Base-by-base conservation (phyloP, 37 sponge, comb jelly and placozoan genomes). In the Amphimedon queenslandica region DNA sequence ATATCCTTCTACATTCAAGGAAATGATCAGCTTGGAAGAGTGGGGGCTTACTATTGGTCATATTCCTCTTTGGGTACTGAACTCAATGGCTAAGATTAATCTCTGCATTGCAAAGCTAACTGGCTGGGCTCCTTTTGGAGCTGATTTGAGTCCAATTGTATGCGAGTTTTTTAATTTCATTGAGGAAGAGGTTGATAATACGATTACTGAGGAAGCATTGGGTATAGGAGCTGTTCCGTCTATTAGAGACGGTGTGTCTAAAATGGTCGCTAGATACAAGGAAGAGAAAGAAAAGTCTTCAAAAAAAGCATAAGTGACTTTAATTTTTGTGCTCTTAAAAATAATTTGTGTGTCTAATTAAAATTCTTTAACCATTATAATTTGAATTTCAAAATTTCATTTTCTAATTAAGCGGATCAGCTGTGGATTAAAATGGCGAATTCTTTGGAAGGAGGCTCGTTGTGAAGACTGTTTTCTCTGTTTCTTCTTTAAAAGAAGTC, bases 61-160 rank as follows among this genome's bases (percentile, higher is more conserved):
- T 2, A 40, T 42, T 33, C 58, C 79, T 35, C 3, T 42, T 10
- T 73, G 73, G 28, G 29, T 80, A 20, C 29, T 83, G 37, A 66
- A 2, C 8, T 13, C 41, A 6, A 33, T 89, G 36, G 70, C 75
- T 0, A 47, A 39, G 29, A 13, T 84, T 16, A 90, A 90, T 41
- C 30, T 29, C 0, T 34, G 76, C 30, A 76, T 76, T 81, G 86
- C 82, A n/a, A 60, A 24, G 36, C 25, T 71, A 6, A 38, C 77
- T 32, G 40, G 73, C 13, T 55, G 57, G 39, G 85, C 90, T 72
- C 90, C 90, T n/a, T 37, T 90, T 57, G 90, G 90, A 4, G 27
- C 73, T 2, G 82, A 73, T 6, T 2, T 90, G 25, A 51, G 57
- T 27, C 74, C 86, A 0, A 73, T 42, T 1, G 23, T 84, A 21